Evolutionary conservation across 2,888 invertebrate genomes (phyloP), one percentile per base, ranked within the genome.

Genomic region (Hyles lineata): DNA sequence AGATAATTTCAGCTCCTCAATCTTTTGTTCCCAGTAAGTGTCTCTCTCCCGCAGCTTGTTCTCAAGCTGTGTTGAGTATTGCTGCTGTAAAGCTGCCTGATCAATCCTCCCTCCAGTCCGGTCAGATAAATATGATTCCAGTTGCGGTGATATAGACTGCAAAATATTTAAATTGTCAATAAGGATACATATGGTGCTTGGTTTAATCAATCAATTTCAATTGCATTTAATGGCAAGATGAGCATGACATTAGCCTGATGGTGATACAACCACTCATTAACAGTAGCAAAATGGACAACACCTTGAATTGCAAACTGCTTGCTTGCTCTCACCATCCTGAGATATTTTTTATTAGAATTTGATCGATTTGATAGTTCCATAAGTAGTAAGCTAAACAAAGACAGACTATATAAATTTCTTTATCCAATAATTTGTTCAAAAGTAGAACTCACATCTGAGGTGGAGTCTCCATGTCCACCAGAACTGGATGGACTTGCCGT

Each of bases 21-120:
- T 86, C 76, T 95, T 92, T 83, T 96, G 96, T 79, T 96, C 96
- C 97, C 96, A 97, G 76, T 85, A 89, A 1, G 81, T 74, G 76
- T 95, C 94, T 80, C 94, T 88, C 79, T 97, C 97, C 76, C 93
- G 92, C 71, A 97, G 95, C 82, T 96, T 97, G 61, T 96, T 95
- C 78, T 96, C 95, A 58, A 97, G 85, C 82, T 95, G 95, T 76
- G 94, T 92, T 4, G 95, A 85, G 76, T 96, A 95, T 76, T 97
- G 96, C 25, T 94, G 88, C 77, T 96, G 96, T 43, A 94, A 79
- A 0, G 87, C 89, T 0, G 83, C 80, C 73, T 93, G 92, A 78
- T 93, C 93, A 21, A 93, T 80, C 59, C 86, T 85, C 2, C 93
- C 93, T 1, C 94, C 92, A 0, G 91, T 92, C 77, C 93, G 89